A percentile compares a stretch with the other conserved stretches of the same genome.
phyloP scores from a whole-genome alignment of 2,797 vertebrate genomes.

The Rhodeus uyekii region DNA sequence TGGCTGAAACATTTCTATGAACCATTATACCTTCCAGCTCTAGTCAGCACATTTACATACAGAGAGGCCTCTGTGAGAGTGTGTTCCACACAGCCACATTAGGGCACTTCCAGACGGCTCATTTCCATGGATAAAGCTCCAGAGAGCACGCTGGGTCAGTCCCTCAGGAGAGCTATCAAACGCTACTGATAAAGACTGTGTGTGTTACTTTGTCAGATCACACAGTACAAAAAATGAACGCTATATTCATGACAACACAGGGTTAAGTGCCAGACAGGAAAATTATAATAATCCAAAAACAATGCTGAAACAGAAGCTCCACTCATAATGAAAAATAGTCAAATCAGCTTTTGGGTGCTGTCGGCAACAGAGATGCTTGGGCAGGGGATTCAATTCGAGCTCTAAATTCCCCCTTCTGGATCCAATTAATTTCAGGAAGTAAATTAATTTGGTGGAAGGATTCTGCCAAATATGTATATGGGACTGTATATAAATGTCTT shows the following conservation, averaged over 20 bases:
- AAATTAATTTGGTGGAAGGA: slow-evolving; percentile 16
- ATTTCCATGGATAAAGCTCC: slow-evolving; percentile 62
- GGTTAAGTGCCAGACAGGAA: slow-evolving; percentile 7
- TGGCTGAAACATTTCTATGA: neutral
- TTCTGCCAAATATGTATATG: neutral
- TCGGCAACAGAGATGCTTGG: neutral
- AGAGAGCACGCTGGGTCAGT: slow-evolving; percentile 60
- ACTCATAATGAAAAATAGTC: neutral
- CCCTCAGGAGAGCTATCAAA: slow-evolving; percentile 69
- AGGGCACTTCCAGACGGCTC: slow-evolving; percentile 59
- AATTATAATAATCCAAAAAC: neutral
- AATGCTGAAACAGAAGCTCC: neutral
- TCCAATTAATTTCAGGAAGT: slow-evolving; percentile 6
- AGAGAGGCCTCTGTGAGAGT: slow-evolving; percentile 26
- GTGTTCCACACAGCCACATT: slow-evolving; percentile 50
- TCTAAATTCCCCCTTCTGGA: neutral
- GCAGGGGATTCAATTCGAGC: neutral
- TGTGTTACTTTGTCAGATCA: neutral
- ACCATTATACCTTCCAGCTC: slow-evolving; percentile 33
- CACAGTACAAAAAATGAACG: neutral
- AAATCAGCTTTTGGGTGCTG: slow-evolving; percentile 3
- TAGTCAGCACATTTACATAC: slow-evolving; percentile 53
- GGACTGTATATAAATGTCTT: neutral
- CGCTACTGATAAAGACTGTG: slow-evolving; percentile 55
- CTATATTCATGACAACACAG: neutral